Conservation (phyloP, 2,113 vertebrate species). For the Amphiprion percula region DNA sequence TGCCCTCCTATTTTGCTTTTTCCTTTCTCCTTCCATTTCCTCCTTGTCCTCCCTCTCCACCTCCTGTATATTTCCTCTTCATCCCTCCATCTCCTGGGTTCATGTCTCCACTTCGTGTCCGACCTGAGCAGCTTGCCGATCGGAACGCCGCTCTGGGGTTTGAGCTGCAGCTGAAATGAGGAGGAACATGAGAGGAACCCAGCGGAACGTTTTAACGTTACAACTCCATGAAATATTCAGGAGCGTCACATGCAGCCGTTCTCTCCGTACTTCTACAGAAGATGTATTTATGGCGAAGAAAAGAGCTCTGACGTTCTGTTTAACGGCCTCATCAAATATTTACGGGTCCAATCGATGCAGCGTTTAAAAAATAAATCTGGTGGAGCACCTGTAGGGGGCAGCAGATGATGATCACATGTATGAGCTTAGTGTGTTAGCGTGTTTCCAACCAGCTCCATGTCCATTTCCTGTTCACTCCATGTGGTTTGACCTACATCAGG, state of each 20-base stretch:
- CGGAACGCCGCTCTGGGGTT: slow-evolving; percentile 32
- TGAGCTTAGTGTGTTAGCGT: too few relatives aligned
- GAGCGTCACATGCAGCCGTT: slow-evolving; percentile 5
- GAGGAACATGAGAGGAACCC: slow-evolving; percentile 3
- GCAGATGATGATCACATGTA: too few relatives aligned
- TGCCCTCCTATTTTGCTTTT: background rate
- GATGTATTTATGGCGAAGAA: background rate
- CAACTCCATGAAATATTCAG: slow-evolving; percentile 37
- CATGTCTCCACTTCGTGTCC: background rate
- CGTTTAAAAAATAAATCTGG: background rate
- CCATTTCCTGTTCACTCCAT: background rate
- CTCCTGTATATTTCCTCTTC: background rate
- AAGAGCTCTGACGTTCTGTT: background rate
- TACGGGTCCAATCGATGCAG: background rate
- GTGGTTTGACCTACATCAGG: background rate
- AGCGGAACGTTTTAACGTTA: slow-evolving; percentile 20
- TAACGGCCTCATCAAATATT: slow-evolving; percentile 7
- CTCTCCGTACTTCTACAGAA: background rate
- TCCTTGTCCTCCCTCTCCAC: background rate
- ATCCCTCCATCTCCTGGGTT: background rate
- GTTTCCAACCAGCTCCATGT: too few relatives aligned
- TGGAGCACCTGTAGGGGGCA: too few relatives aligned
- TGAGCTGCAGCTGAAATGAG: background rate
- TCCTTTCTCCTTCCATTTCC: background rate
- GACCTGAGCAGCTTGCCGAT: background rate